phyloP scores from a whole-genome alignment of 2,888 invertebrate genomes.

The Tenthredo scrophulariae region DNA sequence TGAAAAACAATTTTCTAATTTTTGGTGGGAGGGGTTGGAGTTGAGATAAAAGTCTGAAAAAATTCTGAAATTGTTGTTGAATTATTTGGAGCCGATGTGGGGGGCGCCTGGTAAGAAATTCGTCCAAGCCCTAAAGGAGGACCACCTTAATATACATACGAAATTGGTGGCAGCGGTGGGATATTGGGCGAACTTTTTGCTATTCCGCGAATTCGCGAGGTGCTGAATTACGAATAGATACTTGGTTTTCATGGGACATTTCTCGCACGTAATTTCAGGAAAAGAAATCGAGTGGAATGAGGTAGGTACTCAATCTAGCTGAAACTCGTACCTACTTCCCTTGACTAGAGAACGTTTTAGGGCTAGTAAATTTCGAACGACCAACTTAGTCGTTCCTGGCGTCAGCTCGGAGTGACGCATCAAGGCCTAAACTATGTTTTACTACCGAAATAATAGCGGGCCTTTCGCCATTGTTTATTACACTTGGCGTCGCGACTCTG shows the following conservation, averaged over 20 bases:
- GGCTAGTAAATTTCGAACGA: conserved; percentile 74
- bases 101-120: no score
- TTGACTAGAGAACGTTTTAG: conserved; percentile 61
- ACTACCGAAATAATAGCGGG: conserved; percentile 61
- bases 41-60: no score
- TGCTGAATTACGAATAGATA: conserved; percentile 34
- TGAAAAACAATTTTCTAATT: no score
- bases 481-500: conserved; percentile 62
- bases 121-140: no score
- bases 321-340: conserved; percentile 10
- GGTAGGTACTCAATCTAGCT: conserved; percentile 29
- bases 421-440: conserved; percentile 67
- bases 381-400: conserved; percentile 60
- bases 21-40: no score
- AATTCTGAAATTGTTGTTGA: no score
- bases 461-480: conserved; percentile 64
- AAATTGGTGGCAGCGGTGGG: no score
- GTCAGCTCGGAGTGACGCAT: conserved; percentile 43
- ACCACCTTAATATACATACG: no score
- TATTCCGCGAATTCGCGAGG: neutral
- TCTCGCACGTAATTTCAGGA: conserved; percentile 6
- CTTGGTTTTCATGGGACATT: conserved; percentile 39
- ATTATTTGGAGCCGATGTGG: no score
- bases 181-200: neutral
- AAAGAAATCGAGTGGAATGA: conserved; percentile 42